These are phyloP conservation scores for Patella caerulea DNA, from an alignment of 2,888 invertebrate genomes.

Conservation along the genomic window DNA sequence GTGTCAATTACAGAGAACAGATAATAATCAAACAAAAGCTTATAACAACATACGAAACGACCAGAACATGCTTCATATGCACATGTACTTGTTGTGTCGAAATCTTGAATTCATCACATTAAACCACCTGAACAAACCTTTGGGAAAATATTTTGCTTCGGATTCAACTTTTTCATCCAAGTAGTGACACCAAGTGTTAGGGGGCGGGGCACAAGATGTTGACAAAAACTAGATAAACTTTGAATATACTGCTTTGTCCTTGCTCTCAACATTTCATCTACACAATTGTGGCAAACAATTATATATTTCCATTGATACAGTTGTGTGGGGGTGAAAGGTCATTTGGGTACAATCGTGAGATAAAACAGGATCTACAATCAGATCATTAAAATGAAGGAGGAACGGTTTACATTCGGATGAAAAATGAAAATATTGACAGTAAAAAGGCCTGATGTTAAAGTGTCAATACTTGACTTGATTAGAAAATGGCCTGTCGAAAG, in stretches of 20 bases:
- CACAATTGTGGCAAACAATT: slow-evolving; percentile 9
- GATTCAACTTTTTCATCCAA: background rate
- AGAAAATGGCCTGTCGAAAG: no score
- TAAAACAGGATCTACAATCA: background rate
- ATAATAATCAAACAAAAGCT: no score
- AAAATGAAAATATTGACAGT: slow-evolving; percentile 10
- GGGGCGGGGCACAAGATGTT: slow-evolving; percentile 3
- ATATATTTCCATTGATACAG: background rate
- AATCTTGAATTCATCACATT: background rate
- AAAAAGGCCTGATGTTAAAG: background rate
- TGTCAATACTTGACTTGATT: background rate
- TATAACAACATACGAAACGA: background rate
- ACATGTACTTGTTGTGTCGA: background rate
- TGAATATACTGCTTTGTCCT: slow-evolving; percentile 9
- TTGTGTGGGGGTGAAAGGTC: background rate
- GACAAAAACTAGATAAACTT: slow-evolving; percentile 13
- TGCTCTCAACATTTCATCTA: background rate
- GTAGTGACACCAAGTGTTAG: background rate
- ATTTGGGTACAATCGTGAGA: slow-evolving; percentile 4
- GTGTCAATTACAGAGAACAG: background rate
- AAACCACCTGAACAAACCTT: slow-evolving; percentile 9
- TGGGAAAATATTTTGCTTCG: background rate
- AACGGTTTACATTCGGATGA: background rate
- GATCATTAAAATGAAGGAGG: slow-evolving; percentile 1
- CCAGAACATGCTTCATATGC: background rate